phyloP scores from a whole-genome alignment of 2,797 vertebrate species.

The Brotula barbata region DNA sequence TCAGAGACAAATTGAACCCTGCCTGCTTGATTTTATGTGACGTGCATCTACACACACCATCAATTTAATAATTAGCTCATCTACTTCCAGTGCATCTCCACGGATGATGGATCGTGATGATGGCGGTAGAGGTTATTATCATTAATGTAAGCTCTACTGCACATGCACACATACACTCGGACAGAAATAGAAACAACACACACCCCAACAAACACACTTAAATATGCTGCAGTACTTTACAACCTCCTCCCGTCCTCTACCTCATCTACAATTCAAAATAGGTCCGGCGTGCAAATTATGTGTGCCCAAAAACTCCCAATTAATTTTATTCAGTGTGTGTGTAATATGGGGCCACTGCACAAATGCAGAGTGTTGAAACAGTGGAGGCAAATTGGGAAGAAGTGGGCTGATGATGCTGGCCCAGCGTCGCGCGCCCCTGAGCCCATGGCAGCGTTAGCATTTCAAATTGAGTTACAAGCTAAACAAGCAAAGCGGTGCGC shows the following conservation, averaged over 20 bases:
- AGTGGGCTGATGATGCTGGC: conserved; percentile 55
- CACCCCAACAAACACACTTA: conserved; percentile 19
- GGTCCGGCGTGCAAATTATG: conserved; percentile 61
- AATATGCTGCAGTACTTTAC: conserved; percentile 23
- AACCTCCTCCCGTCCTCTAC: conserved; percentile 3
- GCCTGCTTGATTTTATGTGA: not conserved
- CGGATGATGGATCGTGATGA: conserved; percentile 52
- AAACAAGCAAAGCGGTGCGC: conserved; percentile 69
- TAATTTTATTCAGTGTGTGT: conserved; percentile 72
- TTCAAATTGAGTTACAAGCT: conserved; percentile 80
- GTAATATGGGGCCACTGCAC: conserved; percentile 65
- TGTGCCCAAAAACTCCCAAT: conserved; percentile 69
- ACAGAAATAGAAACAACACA: conserved; percentile 14
- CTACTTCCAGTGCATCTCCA: conserved; percentile 2
- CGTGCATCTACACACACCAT: conserved; percentile 30
- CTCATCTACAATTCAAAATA: conserved; percentile 74
- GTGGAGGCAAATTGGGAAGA: conserved; percentile 64
- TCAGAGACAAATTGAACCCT: not conserved
- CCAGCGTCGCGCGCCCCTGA: conserved; percentile 59
- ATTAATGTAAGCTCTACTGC: conserved; percentile 38
- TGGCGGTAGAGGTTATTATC: conserved; percentile 45
- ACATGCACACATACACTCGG: conserved; percentile 20
- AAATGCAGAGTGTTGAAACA: conserved; percentile 54
- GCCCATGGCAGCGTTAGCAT: conserved; percentile 74
- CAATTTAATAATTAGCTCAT: conserved; percentile 18